Evolutionary conservation across 2,797 vertebrate genomes (phyloP).

Genomic region (Pagetopsis macropterus): DNA sequence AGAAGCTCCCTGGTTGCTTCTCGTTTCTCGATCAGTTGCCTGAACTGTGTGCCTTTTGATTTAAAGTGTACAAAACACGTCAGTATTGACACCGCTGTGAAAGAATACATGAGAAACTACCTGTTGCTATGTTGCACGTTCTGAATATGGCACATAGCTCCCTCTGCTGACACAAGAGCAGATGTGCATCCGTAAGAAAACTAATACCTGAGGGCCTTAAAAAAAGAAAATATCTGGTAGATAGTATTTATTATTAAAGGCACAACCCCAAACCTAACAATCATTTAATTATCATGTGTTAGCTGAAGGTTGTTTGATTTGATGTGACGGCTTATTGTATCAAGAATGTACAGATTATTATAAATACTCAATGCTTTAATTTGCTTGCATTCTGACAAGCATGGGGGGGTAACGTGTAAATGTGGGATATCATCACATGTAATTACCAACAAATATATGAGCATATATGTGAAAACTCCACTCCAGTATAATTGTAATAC

Average conservation of each 20-base stretch:
- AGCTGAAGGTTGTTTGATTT: constrained; percentile 30
- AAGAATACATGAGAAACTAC: constrained; percentile 52
- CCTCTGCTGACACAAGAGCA: constrained; percentile 55
- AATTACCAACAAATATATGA: constrained; percentile 68
- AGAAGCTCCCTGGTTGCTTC: constrained; percentile 4
- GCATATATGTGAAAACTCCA: constrained; percentile 71
- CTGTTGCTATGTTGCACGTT: constrained; percentile 36
- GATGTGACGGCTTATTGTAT: constrained; percentile 34
- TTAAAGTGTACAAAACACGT: constrained; percentile 18
- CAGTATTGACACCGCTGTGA: constrained; percentile 32
- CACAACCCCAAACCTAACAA: constrained; percentile 27
- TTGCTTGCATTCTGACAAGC: constrained; percentile 50
- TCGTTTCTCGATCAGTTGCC: constrained; percentile 19
- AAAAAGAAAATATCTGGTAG: not conserved
- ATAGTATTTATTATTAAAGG: constrained; percentile 69
- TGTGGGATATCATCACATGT: constrained; percentile 46
- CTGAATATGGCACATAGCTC: constrained; percentile 35
- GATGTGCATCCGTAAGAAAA: constrained; percentile 30
- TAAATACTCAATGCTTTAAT: constrained; percentile 40
- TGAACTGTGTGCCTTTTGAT: constrained; percentile 11
- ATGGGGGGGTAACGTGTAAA: constrained; percentile 36
- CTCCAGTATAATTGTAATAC: constrained; percentile 77
- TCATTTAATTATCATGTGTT: constrained; percentile 30
- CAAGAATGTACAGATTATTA: constrained; percentile 49
- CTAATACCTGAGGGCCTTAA: not conserved